These are phyloP conservation scores for Beris chalybata DNA, from an alignment of 2,888 invertebrate genomes.

Conservation along the genomic window DNA sequence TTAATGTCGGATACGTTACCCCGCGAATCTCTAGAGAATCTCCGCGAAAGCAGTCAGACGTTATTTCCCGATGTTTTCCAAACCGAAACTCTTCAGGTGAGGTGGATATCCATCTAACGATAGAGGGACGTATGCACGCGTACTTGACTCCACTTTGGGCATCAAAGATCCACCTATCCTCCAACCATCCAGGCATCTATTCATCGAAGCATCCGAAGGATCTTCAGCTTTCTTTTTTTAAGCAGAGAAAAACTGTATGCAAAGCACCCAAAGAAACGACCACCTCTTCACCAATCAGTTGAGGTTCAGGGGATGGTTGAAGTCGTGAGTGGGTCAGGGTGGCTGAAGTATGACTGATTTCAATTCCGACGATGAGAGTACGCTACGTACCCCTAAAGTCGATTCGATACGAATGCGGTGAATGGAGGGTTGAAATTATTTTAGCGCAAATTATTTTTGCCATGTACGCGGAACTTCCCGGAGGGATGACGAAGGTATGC, in stretches of 20 bases:
- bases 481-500: constrained; percentile 9
- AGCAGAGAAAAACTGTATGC: constrained; percentile 23
- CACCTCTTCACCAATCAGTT: background rate
- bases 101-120: constrained; percentile 3
- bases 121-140: constrained; percentile 30
- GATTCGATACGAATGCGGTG: constrained; percentile 26
- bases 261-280: background rate
- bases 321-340: background rate
- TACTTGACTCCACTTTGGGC: constrained; percentile 38
- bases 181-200: constrained; percentile 21
- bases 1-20: constrained; percentile 2
- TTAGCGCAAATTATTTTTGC: constrained; percentile 35
- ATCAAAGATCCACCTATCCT: constrained; percentile 33
- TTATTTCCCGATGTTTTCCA: constrained; percentile 10
- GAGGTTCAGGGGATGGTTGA: background rate
- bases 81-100: constrained; percentile 3
- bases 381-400: background rate
- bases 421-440: constrained; percentile 28
- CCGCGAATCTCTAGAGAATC: background rate
- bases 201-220: constrained; percentile 36
- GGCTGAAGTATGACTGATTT: background rate
- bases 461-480: constrained; percentile 2
- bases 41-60: constrained; percentile 19
- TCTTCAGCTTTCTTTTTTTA: constrained; percentile 13
- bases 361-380: background rate